These are phyloP conservation scores for Chionomys nivalis DNA, from an alignment of 2,113 vertebrate genomes.

Conservation along the genomic window DNA sequence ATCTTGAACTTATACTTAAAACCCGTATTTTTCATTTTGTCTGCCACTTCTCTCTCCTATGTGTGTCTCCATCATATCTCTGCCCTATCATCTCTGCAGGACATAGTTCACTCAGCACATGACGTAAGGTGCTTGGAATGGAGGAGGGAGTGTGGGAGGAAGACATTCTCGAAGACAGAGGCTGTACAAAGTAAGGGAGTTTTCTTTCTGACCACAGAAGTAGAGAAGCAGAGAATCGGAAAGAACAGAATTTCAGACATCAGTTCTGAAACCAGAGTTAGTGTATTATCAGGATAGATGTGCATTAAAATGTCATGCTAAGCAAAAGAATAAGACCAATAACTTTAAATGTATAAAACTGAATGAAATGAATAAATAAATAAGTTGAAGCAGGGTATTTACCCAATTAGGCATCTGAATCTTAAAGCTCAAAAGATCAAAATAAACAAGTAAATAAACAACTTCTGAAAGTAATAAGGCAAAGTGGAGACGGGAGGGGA, in stretches of 20 bases:
- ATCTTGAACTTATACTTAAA: background rate
- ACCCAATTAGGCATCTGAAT: background rate
- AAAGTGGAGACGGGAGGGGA: too few relatives aligned
- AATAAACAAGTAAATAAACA: background rate
- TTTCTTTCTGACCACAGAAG: background rate
- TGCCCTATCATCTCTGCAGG: too few relatives aligned
- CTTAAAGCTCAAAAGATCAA: background rate
- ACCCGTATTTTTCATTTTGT: background rate
- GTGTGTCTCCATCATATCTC: background rate
- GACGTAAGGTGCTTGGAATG: rapidly evolving
- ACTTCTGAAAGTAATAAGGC: background rate
- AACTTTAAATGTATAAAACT: background rate
- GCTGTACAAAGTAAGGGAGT: background rate
- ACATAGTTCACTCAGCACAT: too few relatives aligned
- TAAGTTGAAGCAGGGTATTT: background rate
- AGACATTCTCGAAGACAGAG: background rate
- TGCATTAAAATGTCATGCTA: background rate
- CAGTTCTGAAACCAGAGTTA: background rate
- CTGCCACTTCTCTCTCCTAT: background rate
- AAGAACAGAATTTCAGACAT: background rate
- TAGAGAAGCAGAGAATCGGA: background rate
- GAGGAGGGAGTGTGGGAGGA: too few relatives aligned
- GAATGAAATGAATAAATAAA: background rate
- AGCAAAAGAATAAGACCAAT: background rate
- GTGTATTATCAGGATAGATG: background rate